Evolutionary conservation across 2,888 invertebrate genomes (phyloP), one percentile per base, ranked within the genome.

Genomic region (Siphonodentalium dalli): DNA sequence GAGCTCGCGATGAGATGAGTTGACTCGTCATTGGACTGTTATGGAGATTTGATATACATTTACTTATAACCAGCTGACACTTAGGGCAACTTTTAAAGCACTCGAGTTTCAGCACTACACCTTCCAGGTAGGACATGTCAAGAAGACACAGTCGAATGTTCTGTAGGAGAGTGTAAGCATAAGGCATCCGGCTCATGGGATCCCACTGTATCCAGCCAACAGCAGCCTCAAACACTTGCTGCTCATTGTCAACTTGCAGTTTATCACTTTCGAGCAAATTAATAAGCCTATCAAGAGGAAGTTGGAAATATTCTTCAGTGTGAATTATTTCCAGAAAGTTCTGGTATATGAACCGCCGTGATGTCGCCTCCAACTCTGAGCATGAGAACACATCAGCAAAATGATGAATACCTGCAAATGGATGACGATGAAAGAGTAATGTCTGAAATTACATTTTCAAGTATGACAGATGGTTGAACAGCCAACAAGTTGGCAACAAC

Each of bases 321-420:
- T 72, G 71, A 11, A 74, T 69, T 8, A 79, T 75, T 34, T 78
- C 75, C 1, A 74, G 63, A 56, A 79, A 78, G 61, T 79, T 77
- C 44, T 77, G 76, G 45, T 71, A 71, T 21, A 79, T 71, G 60
- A 72, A 79, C 24, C 74, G 71, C 20, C 72, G 52, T 2, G 79
- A 71, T 11, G 66, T 62, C 8, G 68, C 58, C 49, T 76, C 75
- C 23, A 79, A 63, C 41, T 79, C 78, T n/a, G 63, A 61, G 60
- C 77, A 77, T 53, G 75, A 74, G 58, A 75, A 79, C 58, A 77
- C 68, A 54, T 79, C 79, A 20, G 79, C 79, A 59, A 79, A 73
- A 24, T 68, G 67, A 27, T 77, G 74, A 41, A 79, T 79, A 40
- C 79, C 79, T 79, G 68, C 6, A 55, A 54, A 24, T 18, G 21